phyloP scores from a whole-genome alignment of 2,113 vertebrate species.

The Egretta garzetta region DNA sequence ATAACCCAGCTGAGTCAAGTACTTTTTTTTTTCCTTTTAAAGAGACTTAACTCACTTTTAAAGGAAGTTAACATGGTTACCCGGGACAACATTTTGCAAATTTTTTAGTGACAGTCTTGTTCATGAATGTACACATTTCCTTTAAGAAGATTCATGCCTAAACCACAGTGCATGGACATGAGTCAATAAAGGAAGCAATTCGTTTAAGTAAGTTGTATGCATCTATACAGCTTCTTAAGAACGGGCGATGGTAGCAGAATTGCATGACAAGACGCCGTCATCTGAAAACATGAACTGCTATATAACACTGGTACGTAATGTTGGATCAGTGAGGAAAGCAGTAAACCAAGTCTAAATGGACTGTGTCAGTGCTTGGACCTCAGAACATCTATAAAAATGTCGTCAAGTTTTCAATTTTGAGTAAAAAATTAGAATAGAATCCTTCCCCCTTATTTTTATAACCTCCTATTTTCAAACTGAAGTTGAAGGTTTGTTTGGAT shows the following conservation, averaged over 20 bases:
- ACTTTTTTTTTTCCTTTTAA: neutral
- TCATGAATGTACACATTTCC: constrained; percentile 7
- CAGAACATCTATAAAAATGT: neutral
- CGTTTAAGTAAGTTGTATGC: neutral
- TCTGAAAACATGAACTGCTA: neutral
- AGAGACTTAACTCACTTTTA: neutral
- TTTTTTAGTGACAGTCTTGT: neutral
- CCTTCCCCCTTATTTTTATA: neutral
- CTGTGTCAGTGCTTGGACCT: neutral
- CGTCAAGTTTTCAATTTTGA: neutral
- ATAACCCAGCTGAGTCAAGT: neutral
- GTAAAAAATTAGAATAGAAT: neutral
- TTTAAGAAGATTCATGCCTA: neutral
- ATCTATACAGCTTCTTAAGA: neutral
- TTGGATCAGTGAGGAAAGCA: neutral
- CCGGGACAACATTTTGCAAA: neutral
- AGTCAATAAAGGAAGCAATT: constrained; percentile 55
- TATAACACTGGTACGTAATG: neutral
- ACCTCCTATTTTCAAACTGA: neutral
- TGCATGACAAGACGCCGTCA: neutral
- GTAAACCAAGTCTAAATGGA: neutral
- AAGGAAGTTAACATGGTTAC: neutral
- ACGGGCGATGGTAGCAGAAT: neutral
- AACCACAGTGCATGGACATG: constrained; percentile 34
- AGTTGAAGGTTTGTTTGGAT: neutral